Conservation (phyloP, 2,888 invertebrate species). For the Epistrophe grossulariae region DNA sequence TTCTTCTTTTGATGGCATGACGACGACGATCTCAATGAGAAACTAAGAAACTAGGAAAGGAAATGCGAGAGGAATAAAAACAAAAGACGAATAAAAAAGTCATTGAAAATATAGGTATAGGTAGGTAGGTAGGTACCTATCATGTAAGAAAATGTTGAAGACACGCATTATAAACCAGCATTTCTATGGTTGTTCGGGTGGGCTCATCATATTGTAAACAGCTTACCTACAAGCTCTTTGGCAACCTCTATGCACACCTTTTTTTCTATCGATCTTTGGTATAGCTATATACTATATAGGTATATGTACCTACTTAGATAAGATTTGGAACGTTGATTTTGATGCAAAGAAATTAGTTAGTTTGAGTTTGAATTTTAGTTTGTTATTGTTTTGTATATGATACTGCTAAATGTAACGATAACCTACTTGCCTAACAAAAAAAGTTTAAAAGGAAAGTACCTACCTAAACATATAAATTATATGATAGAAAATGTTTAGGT, state of each 20-base stretch:
- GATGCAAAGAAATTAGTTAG: background rate
- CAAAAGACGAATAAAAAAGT: conserved; percentile 24
- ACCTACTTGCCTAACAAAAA: no score
- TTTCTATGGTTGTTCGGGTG: conserved; percentile 16
- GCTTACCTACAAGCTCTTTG: conserved; percentile 2
- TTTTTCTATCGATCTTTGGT: conserved; percentile 7
- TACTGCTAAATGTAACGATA: no score
- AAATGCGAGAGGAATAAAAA: conserved; percentile 37
- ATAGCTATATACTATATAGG: no score
- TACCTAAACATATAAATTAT: no score
- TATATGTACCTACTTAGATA: background rate
- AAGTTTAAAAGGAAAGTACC: no score
- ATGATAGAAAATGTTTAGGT: no score
- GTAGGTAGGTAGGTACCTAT: no score
- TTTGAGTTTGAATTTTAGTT: background rate
- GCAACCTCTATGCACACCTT: conserved; percentile 13
- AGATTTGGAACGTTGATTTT: conserved; percentile 7
- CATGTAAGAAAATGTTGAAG: conserved; percentile 49
- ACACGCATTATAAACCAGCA: conserved; percentile 72
- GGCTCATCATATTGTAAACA: conserved; percentile 5
- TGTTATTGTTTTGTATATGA: background rate
- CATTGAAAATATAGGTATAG: conserved; percentile 51
- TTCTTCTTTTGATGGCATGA: conserved; percentile 22
- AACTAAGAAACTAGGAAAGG: conserved; percentile 42
- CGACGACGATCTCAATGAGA: background rate